These are phyloP conservation scores for Astreopora myriophthalma DNA, from an alignment of 64 coral and sea anemone species.

Conservation along the genomic window DNA sequence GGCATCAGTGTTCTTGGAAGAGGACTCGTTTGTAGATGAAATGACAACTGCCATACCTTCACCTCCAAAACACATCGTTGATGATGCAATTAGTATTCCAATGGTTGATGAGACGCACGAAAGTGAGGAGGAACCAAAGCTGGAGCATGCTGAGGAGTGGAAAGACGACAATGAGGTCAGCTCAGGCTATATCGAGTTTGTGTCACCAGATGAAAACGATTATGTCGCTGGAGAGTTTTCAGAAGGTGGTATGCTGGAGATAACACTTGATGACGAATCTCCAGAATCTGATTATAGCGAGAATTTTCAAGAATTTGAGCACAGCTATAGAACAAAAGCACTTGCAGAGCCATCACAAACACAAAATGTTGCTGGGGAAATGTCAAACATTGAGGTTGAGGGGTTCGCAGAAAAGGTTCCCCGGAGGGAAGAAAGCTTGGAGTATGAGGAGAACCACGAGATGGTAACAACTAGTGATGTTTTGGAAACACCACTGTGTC, in stretches of 20 bases:
- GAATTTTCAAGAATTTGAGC: constrained; percentile 18
- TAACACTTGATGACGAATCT: constrained; percentile 1
- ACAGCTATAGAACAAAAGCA: not conserved
- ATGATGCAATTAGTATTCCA: not conserved
- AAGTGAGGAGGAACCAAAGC: not conserved
- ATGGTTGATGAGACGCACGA: not conserved
- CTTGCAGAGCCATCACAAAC: not conserved
- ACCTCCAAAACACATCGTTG: not conserved
- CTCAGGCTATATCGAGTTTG: not conserved
- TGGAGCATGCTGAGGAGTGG: not conserved
- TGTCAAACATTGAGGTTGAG: not conserved
- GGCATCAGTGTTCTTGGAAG: not conserved
- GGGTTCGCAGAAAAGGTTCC: not conserved
- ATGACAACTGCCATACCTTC: not conserved
- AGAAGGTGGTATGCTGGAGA: not conserved
- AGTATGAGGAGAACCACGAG: not conserved
- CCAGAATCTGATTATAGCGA: constrained; percentile 18
- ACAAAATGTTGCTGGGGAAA: not conserved
- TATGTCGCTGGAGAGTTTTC: not conserved
- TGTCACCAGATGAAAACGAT: not conserved
- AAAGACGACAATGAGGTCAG: not conserved
- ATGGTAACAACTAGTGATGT: not conserved
- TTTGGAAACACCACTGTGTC: not conserved
- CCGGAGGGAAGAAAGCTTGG: not conserved
- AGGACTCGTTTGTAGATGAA: not conserved